A percentile compares a stretch with the other conserved stretches of the same genome.
phyloP scores from a whole-genome alignment of 2,113 vertebrate species.

The Furnarius figulus region DNA sequence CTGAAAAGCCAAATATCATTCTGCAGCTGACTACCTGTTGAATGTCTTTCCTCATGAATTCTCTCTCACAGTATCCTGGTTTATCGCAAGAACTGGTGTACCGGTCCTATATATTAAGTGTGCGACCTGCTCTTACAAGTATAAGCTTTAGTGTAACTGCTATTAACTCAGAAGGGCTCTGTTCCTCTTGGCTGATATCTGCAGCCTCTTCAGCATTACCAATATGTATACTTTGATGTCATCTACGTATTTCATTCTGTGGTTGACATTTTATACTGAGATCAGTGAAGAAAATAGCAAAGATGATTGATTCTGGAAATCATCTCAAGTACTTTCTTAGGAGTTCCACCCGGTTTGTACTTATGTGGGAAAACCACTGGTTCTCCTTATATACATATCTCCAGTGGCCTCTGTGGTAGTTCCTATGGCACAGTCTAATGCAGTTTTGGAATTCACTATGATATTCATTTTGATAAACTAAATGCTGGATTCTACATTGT shows the following conservation, averaged over 20 bases:
- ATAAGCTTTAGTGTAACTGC: neutral
- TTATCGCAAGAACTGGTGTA: neutral
- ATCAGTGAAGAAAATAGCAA: neutral
- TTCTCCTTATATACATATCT: neutral
- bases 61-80: neutral
- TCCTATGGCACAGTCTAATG: neutral
- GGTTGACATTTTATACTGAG: neutral
- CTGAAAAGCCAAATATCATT: neutral
- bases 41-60: neutral
- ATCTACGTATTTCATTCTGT: neutral
- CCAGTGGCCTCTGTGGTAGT: neutral
- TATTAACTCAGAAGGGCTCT: neutral
- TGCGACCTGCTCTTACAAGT: neutral
- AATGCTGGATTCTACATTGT: neutral
- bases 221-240: neutral
- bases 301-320: neutral
- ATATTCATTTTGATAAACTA: neutral
- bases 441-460: neutral
- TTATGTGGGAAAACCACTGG: neutral
- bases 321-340: neutral
- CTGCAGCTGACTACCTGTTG: neutral
- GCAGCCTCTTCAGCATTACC: neutral
- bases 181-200: neutral
- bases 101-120: neutral
- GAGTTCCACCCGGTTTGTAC: accelerated